A percentile compares a stretch with the other conserved stretches of the same genome.
These are phyloP conservation scores for Pardosa pseudoannulata DNA, from an alignment of 2,888 invertebrate species.

Conservation along the genomic window DNA sequence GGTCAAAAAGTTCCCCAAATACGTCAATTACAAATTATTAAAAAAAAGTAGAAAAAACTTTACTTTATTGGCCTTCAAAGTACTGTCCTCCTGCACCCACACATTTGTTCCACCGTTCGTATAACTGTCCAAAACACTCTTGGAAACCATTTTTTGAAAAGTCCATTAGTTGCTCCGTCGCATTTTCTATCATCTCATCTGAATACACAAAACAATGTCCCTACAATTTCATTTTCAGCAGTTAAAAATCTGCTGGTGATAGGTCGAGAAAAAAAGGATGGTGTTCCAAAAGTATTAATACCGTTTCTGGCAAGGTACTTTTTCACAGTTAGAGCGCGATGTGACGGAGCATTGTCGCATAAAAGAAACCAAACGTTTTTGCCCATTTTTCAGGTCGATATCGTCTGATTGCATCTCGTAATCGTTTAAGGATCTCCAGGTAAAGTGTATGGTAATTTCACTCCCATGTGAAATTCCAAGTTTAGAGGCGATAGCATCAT, in stretches of 20 bases:
- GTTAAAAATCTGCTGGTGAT: background rate
- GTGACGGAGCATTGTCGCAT: conserved; percentile 6
- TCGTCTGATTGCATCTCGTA: too few species aligned
- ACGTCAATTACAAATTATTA: background rate
- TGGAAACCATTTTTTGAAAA: background rate
- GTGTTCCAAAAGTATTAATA: background rate
- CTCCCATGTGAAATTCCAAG: background rate
- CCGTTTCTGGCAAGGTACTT: background rate
- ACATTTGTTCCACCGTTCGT: conserved; percentile 2
- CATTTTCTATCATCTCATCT: conserved; percentile 3
- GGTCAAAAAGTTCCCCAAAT: background rate
- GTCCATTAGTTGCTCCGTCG: background rate
- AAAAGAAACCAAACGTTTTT: background rate
- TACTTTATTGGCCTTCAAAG: conserved; percentile 24
- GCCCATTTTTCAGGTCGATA: background rate
- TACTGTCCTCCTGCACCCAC: conserved; percentile 16
- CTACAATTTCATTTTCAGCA: conserved; percentile 31
- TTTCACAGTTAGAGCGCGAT: conserved; percentile 8
- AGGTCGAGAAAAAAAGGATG: background rate
- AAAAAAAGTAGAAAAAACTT: conserved; percentile 2
- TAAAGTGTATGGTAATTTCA: conserved; percentile 3
- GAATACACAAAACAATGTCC: background rate
- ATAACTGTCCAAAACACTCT: background rate
- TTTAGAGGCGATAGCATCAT: too few species aligned
- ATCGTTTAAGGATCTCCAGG: too few species aligned